Base-by-base conservation (phyloP, 2,888 invertebrate genomes). In the Platycheirus rosarum region DNA sequence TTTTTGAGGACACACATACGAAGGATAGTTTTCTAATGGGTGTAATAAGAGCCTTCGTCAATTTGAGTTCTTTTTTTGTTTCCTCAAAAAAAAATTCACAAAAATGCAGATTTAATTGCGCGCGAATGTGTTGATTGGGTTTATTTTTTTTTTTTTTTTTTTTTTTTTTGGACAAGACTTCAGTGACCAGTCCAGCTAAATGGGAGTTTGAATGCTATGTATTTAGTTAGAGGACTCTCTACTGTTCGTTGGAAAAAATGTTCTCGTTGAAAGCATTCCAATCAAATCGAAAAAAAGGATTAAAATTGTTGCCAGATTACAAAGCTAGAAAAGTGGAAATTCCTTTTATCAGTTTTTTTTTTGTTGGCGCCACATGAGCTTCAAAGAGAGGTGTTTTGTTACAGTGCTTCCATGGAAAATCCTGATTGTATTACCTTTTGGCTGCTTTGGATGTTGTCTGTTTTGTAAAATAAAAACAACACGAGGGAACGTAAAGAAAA, bases 91-190 rank as follows among this genome's bases (percentile, higher is more conserved):
- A 11, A 44, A 44, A 44, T 49, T n/a, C 44, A 48, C 49, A 71
- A 77, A 66, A 4, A 32, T 71, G 65, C 65, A 62, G 80, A 75
- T 80, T 80, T 66, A 80, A 80, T 80, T 80, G 80, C 63, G 65
- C 79, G 70, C 75, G 76, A 75, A 66, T 80, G 75, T 80, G 80
- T 76, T 80, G 75, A 80, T 80, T 80, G 80, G 70, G 53, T 60
- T 60, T 60, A 26, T 70, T 63, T 74, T 51, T 65, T n/a, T n/a
- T n/a, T n/a, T n/a, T n/a, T n/a, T n/a, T n/a, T n/a, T n/a, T n/a
- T n/a, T n/a, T n/a, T n/a, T n/a, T n/a, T n/a, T n/a, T n/a, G n/a
- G n/a, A n/a, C n/a, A n/a, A n/a, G n/a, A n/a, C n/a, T n/a, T n/a
- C n/a, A n/a, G n/a, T n/a, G n/a, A n/a, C n/a, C n/a, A n/a, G n/a